phyloP scores from a whole-genome alignment of 2,888 invertebrate genomes.

The Athalia circularis region DNA sequence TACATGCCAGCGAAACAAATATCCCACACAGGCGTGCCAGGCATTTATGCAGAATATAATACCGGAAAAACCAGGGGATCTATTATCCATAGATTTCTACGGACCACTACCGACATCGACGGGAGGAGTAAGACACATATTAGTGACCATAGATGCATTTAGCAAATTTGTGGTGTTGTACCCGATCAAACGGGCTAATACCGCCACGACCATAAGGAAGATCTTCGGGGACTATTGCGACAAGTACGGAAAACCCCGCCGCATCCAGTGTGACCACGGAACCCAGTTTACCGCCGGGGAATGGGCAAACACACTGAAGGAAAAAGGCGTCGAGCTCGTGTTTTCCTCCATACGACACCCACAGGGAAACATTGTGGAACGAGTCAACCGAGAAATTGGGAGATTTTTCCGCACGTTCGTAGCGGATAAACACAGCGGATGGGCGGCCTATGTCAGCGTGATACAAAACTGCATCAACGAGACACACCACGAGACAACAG shows the following conservation, averaged over 20 bases:
- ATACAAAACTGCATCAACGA: conserved; percentile 19
- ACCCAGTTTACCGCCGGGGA: conserved; percentile 20
- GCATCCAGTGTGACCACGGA: no score
- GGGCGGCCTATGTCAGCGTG: conserved; percentile 8
- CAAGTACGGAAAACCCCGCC: no score
- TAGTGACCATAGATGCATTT: conserved; percentile 20
- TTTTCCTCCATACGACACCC: conserved; percentile 33
- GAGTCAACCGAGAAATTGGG: conserved; percentile 19
- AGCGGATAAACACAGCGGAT: conserved; percentile 13
- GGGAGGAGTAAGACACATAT: background rate
- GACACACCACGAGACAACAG: no score
- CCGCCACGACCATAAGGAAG: background rate
- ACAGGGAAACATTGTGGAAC: conserved; percentile 12
- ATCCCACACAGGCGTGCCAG: no score
- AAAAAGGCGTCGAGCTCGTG: background rate
- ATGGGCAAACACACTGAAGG: background rate
- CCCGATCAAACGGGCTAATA: conserved; percentile 3
- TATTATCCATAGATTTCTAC: conserved; percentile 29
- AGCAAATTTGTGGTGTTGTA: conserved; percentile 7
- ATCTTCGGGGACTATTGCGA: no score
- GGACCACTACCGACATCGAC: background rate
- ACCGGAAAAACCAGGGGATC: no score
- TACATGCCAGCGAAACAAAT: no score
- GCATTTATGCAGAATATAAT: no score
- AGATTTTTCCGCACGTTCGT: no score